Conservation (phyloP, 2,888 invertebrate species). For the Agriopis leucophaearia region DNA sequence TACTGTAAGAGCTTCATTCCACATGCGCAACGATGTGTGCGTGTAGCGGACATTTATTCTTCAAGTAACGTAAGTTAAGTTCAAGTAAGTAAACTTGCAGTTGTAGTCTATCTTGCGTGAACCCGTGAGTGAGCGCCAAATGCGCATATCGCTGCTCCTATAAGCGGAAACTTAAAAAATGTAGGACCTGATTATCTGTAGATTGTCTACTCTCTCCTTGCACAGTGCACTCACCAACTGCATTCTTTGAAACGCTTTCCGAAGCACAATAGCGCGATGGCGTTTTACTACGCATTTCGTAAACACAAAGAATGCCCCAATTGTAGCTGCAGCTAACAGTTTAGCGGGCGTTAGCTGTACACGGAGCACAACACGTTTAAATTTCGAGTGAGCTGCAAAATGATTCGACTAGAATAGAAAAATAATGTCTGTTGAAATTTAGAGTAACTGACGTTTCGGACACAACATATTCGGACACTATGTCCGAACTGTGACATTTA, state of each 20-base stretch:
- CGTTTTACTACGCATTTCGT: constrained; percentile 27
- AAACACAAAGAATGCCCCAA: constrained; percentile 30
- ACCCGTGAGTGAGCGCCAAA: background rate
- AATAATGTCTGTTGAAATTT: background rate
- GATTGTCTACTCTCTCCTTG: constrained; percentile 12
- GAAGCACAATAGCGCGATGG: constrained; percentile 32
- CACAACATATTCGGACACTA: no score
- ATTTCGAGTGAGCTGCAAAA: background rate
- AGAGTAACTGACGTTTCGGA: no score
- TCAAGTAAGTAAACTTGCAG: no score
- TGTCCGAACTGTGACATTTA: no score
- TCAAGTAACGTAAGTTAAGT: no score
- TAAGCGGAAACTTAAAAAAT: no score
- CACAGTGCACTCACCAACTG: constrained; percentile 27
- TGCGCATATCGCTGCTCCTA: no score
- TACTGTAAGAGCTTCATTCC: no score
- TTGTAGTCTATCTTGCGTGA: no score
- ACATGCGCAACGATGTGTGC: no score
- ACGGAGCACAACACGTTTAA: background rate
- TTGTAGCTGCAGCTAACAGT: constrained; percentile 2
- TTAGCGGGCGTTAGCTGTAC: constrained; percentile 7
- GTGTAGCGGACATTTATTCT: no score
- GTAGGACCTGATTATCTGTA: background rate
- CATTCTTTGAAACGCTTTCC: constrained; percentile 36
- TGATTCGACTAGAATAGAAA: background rate